phyloP scores from a whole-genome alignment of 2,113 vertebrate species.

The Xenus cinereus region DNA sequence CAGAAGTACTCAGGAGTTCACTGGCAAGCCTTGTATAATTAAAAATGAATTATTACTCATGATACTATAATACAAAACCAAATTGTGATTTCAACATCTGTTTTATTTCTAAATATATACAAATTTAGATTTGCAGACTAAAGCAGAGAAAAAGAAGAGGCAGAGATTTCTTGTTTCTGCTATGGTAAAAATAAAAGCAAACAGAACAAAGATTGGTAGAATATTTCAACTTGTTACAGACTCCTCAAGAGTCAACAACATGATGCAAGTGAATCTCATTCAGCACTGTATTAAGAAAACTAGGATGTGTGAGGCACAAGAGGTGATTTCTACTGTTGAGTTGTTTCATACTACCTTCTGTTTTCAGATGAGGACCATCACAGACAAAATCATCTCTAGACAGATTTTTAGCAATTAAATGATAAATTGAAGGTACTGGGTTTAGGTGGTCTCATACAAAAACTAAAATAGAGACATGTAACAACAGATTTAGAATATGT shows the following conservation, averaged over 20 bases:
- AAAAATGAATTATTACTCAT: conserved; percentile 4
- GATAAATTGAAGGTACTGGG: background rate
- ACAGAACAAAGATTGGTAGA: background rate
- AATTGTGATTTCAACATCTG: background rate
- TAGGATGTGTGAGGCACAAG: background rate
- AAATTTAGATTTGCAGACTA: background rate
- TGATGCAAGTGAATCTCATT: background rate
- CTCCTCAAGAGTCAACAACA: background rate
- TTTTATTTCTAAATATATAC: background rate
- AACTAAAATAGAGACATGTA: background rate
- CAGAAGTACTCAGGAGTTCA: conserved; percentile 5
- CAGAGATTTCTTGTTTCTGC: background rate
- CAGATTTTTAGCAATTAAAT: background rate
- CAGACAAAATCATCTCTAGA: background rate
- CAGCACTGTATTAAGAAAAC: background rate
- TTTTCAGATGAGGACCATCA: background rate
- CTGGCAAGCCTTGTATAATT: background rate
- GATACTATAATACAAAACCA: conserved; percentile 19
- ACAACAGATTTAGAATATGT: background rate
- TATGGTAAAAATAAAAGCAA: background rate
- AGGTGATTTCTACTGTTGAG: background rate
- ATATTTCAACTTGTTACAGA: background rate
- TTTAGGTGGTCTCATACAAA: background rate
- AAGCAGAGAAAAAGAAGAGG: background rate
- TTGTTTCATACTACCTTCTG: background rate